These are phyloP conservation scores for Argentina silus DNA, from an alignment of 2,797 vertebrate genomes.

Conservation along the genomic window DNA sequence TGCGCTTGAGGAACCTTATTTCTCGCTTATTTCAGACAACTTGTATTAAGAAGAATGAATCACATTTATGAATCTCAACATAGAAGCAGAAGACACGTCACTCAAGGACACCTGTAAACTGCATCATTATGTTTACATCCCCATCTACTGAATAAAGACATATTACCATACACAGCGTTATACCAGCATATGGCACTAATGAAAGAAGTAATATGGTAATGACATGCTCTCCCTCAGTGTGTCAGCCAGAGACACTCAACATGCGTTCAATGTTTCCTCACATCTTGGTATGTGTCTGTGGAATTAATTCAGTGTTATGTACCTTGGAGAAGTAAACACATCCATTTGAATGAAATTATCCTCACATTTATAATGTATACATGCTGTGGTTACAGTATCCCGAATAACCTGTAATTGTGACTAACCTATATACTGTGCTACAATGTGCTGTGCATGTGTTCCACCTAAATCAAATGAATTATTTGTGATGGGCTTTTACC, in stretches of 20 bases:
- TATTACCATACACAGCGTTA: conserved; percentile 15
- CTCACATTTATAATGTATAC: too few species aligned
- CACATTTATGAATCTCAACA: conserved; percentile 18
- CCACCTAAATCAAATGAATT: not conserved
- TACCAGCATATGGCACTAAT: conserved; percentile 8
- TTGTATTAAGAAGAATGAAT: not conserved
- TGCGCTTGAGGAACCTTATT: conserved; percentile 22
- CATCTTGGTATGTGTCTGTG: not conserved
- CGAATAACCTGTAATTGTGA: too few species aligned
- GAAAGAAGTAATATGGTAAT: conserved; percentile 34
- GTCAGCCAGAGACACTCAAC: not conserved
- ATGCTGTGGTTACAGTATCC: too few species aligned
- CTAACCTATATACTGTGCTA: too few species aligned
- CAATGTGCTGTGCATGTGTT: not conserved
- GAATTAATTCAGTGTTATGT: conserved; percentile 43
- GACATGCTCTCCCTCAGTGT: not conserved
- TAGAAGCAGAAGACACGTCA: not conserved
- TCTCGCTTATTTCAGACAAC: conserved; percentile 25
- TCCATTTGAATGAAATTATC: too few species aligned
- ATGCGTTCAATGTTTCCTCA: too few species aligned
- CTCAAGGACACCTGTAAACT: not conserved
- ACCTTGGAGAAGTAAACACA: too few species aligned
- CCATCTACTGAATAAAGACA: not conserved
- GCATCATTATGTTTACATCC: not conserved
- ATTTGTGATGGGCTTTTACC: too few species aligned